Base-by-base conservation (phyloP, 2,797 vertebrate species). In the Neomorphus geoffroyi region DNA sequence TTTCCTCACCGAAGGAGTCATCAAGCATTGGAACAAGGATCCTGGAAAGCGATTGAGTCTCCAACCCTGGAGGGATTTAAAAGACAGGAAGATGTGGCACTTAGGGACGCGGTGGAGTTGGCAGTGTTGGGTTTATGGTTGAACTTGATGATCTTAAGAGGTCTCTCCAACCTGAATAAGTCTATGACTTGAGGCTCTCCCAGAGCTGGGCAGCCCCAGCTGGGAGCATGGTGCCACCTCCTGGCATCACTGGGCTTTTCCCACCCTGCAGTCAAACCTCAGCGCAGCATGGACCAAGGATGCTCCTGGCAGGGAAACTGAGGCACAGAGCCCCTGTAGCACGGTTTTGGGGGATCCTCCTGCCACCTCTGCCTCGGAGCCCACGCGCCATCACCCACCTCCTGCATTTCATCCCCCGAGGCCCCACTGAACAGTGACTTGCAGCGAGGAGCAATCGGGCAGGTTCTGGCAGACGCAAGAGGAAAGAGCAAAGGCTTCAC, bases 191-290 rank as follows among this genome's bases (percentile, higher is more conserved):
- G 3, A 26, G 51, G 66, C 58, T 80, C 18, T 6, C 30, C 35
- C 4, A 4, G n/a, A 16, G 27, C 67, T 16, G 77, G 35, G 58
- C 62, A 73, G 70, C 33, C 56, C 74, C 73, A 3, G 70, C 35
- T 10, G 15, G 57, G 75, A 61, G 48, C 57, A 46, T 48, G 87
- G 62, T 92, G 94, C 92, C 93, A 92, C 17, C 95, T 94, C 94
- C 93, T 39, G 95, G 86, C 72, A 70, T 23, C 21, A 1, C 43
- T 27, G 3, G 37, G 33, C 43, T 30, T 8, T 10, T n/a, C 73
- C 61, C 33, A 35, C 13, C 33, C 45, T 2, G 3, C 16, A 2
- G 13, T n/a, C 41, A 10, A 30, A 5, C 24, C 57, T 33, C 13
- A 1, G 37, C 37, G 39, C 70, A 6, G 28, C 18, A 7, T 27